Conservation (phyloP, 2,113 vertebrate genomes). For the Crocuta crocuta region DNA sequence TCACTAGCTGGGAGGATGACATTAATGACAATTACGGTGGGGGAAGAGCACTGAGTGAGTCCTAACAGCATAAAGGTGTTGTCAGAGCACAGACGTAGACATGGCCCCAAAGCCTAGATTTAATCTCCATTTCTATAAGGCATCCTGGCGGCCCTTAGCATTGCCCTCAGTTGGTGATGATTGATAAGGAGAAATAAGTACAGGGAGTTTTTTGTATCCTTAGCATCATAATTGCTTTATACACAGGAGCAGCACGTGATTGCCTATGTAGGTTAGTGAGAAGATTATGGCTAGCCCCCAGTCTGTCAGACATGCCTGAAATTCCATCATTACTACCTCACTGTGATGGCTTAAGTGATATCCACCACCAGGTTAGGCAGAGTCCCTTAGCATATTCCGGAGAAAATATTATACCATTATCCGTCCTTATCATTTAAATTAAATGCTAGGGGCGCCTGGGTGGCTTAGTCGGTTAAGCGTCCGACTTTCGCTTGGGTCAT, state of each 20-base stretch:
- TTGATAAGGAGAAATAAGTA: neutral
- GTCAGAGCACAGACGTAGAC: neutral
- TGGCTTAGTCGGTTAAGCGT: too few relatives aligned
- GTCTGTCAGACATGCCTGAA: neutral
- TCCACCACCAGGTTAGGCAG: neutral
- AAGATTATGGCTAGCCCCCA: neutral
- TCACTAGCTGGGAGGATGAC: neutral
- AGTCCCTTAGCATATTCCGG: neutral
- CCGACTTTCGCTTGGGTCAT: too few relatives aligned
- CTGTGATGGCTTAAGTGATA: neutral
- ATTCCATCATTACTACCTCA: neutral
- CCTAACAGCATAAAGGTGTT: neutral
- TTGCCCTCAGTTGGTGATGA: neutral
- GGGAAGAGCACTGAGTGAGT: neutral
- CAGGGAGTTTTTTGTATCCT: neutral
- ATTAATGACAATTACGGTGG: neutral
- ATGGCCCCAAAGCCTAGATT: neutral
- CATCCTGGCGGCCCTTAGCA: neutral
- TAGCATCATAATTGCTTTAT: neutral
- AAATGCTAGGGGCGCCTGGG: neutral
- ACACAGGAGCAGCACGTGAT: neutral
- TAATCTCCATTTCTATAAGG: neutral
- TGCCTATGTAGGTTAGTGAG: neutral
- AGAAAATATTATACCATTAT: neutral
- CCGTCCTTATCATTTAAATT: neutral